Evolutionary conservation across 2,113 vertebrate genomes (phyloP), one percentile per base, ranked within the genome.

Genomic region (Baryphthengus martii): DNA sequence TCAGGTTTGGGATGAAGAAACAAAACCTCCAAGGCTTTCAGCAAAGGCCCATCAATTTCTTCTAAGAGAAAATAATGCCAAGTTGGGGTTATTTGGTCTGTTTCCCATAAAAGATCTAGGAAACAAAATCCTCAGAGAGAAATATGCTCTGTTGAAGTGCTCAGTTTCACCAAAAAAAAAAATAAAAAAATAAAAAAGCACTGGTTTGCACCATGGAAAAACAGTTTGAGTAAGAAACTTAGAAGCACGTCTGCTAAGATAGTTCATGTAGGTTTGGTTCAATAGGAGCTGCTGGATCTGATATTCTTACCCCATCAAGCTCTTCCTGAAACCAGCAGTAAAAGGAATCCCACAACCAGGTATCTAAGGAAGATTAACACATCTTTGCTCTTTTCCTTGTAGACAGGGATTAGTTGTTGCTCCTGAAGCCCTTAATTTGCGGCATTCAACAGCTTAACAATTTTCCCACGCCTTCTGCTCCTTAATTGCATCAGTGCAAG

Each of bases 381-480:
- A 1, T 40, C 92, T 95, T 93, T 81, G 73, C 76, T 61, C 62
- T 93, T 92, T 88, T 68, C 59, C 40, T 78, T 87, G 73, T 5
- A 92, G 68, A 39, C 79, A 71, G 37, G 52, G 62, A 78, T 94
- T 90, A n/a, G 37, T 63, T 81, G 65, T 75, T 94, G 44, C 59
- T 84, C 86, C 62, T 81, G 83, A 96, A 95, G 76, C 83, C 61
- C 42, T 93, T 87, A 65, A 90, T 92, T 94, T 94, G 73, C 61
- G 85, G 31, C 45, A 75, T 93, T 92, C 80, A 81, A 39, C 79
- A 81, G n/a, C n/a, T 88, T 81, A 84, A 86, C 61, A 49, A 40
- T 90, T 93, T 65, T 33, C 61, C 70, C 52, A 53, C 7, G 25
- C 61, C n/a, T 94, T 92, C 73, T 87, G 61, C 73, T 90, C 65